Base-by-base conservation (phyloP, 2,797 vertebrate species). In the Hybognathus amarus region DNA sequence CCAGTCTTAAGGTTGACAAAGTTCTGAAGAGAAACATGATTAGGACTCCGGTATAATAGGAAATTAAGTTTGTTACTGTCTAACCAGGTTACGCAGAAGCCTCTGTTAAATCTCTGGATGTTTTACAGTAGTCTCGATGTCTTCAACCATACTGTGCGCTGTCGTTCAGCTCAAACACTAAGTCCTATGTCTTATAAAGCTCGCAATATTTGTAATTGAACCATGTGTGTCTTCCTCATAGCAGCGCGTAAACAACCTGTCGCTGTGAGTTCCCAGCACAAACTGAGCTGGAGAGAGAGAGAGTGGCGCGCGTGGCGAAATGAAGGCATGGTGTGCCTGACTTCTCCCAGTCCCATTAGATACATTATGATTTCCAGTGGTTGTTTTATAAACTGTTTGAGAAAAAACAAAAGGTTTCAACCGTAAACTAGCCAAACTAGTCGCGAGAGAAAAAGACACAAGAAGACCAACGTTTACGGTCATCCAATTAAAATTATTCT, bases 1-100 rank as follows among this genome's bases (percentile, higher is more conserved):
- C 61, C 40, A 83, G 52, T 66, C 50, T 75, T 10, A 86, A 52
- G 69, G 71, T 82, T 82, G 67, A 70, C 13, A 50, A 74, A 61
- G 68, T 74, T 71, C 61, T 76, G 54, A 74, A 81, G 59, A 77
- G 71, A 38, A 80, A 24, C 88, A 87, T 87, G 15, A 42, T 87
- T 73, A 66, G 24, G 33, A 27, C 33, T 38, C 77, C 63, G 22
- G n/a, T 54, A 8, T 63, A 71, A 71, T 36, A 1, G 22, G 10
- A 40, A 40, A 68, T 78, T 10, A 67, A 50, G 47, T 68, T 68
- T 76, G 71, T 76, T 67, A 56, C 24, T 45, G 36, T 69, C 47
- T 59, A 68, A 54, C 56, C n/a, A 40, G 68, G 76, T 64, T 38
- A 59, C 56, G 12, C 61, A 42, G 45, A 10, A 83, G 73, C n/a